These are phyloP conservation scores for Morpho helenor DNA, from an alignment of 2,888 invertebrate genomes.

Conservation along the genomic window DNA sequence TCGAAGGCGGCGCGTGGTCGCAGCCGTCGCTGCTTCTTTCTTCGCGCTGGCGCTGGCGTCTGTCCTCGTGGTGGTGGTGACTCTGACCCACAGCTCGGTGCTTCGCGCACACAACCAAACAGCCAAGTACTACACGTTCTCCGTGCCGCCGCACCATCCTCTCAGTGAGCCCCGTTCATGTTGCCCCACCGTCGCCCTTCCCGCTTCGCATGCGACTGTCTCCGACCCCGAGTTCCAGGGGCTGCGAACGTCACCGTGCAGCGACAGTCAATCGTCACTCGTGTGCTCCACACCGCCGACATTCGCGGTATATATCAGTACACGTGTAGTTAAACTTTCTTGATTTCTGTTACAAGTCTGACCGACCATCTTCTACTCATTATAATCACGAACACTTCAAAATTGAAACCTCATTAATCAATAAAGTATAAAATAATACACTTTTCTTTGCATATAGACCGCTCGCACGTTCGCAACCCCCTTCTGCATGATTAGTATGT, in stretches of 20 bases:
- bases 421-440: not conserved
- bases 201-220: constrained; percentile 78
- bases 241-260: constrained; percentile 73
- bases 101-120: constrained; percentile 81
- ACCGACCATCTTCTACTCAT: constrained; percentile 20
- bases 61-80: constrained; percentile 87
- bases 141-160: constrained; percentile 80
- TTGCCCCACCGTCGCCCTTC: constrained; percentile 79
- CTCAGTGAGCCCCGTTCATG: constrained; percentile 80
- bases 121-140: constrained; percentile 83
- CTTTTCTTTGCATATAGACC: constrained; percentile 29
- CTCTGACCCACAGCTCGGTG: constrained; percentile 85
- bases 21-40: constrained; percentile 85
- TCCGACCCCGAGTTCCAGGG: constrained; percentile 76
- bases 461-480: constrained; percentile 76
- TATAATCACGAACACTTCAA: constrained; percentile 3
- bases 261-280: constrained; percentile 27
- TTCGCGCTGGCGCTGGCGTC: constrained; percentile 86
- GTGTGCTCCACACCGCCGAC: constrained; percentile 49
- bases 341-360: constrained; percentile 39
- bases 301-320: constrained; percentile 63
- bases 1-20: constrained; percentile 83
- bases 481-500: constrained; percentile 74
- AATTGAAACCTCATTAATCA: not conserved
- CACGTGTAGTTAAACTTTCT: constrained; percentile 39